A percentile compares a stretch with the other conserved stretches of the same genome.
phyloP scores from a whole-genome alignment of 2,113 vertebrate species.

The Mobula birostris region DNA sequence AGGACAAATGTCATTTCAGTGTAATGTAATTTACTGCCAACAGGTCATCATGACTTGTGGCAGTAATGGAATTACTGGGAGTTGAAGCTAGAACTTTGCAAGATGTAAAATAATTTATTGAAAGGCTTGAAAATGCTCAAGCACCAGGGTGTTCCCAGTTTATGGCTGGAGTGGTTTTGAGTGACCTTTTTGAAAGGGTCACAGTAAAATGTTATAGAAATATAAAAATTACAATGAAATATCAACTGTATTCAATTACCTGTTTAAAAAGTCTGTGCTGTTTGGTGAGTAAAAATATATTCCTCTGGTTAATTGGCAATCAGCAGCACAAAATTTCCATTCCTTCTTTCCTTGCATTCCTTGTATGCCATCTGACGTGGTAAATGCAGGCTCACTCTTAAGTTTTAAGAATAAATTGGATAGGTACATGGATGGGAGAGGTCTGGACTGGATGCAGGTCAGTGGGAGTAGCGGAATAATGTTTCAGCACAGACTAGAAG shows the following conservation, averaged over 20 bases:
- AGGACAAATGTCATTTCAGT: conserved; percentile 12
- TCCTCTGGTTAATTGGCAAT: neutral
- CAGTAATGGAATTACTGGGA: neutral
- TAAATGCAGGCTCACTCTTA: no score
- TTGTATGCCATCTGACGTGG: no score
- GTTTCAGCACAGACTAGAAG: no score
- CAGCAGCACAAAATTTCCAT: neutral
- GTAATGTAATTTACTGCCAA: neutral
- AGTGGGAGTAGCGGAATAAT: no score
- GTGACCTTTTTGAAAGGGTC: conserved; percentile 20
- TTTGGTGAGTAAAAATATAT: neutral
- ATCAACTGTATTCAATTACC: conserved; percentile 10
- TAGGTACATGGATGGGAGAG: no score
- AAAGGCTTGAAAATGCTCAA: conserved; percentile 11
- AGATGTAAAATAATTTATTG: neutral
- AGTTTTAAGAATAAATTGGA: no score
- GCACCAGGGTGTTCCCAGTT: conserved; percentile 18
- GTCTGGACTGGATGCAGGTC: no score
- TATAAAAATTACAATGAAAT: neutral
- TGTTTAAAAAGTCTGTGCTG: neutral
- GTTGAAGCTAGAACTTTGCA: neutral
- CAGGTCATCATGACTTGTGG: neutral
- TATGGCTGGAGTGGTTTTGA: conserved; percentile 1
- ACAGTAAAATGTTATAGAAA: neutral
- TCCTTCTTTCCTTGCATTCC: neutral